Conservation (phyloP, 2,797 vertebrate genomes). For the Chlorospingus flavigularis region DNA sequence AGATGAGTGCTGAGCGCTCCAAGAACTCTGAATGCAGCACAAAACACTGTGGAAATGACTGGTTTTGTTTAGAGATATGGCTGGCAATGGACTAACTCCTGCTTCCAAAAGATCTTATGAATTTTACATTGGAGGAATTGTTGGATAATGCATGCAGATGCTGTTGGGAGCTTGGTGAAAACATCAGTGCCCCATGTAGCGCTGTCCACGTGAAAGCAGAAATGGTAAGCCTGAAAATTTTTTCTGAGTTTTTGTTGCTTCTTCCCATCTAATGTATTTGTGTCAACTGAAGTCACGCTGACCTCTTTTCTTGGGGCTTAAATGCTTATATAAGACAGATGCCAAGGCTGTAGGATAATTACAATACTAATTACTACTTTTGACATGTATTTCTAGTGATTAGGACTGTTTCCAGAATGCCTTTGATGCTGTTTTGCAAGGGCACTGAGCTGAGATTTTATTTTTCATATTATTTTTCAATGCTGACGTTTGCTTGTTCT, state of each 20-base stretch:
- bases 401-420: not conserved
- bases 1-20: not conserved
- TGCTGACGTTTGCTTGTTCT: not conserved
- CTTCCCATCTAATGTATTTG: not conserved
- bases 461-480: not conserved
- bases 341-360: slow-evolving; percentile 19
- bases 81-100: not conserved
- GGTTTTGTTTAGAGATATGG: not conserved
- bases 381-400: slow-evolving; percentile 24
- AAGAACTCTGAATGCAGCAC: not conserved
- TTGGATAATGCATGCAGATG: not conserved
- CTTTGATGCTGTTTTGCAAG: slow-evolving; percentile 12
- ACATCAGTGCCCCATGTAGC: not conserved
- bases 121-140: not conserved
- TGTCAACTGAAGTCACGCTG: not conserved
- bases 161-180: not conserved
- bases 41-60: not conserved
- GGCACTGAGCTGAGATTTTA: not conserved
- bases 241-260: not conserved
- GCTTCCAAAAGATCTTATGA: not conserved
- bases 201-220: not conserved
- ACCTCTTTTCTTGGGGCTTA: slow-evolving; percentile 13
- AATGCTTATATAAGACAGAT: slow-evolving; percentile 1
- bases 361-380: slow-evolving; percentile 29
- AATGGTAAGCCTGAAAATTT: not conserved